A percentile compares a stretch with the other conserved stretches of the same genome.
Conservation (phyloP, 2,888 invertebrate species). For the Protonemura montana region DNA sequence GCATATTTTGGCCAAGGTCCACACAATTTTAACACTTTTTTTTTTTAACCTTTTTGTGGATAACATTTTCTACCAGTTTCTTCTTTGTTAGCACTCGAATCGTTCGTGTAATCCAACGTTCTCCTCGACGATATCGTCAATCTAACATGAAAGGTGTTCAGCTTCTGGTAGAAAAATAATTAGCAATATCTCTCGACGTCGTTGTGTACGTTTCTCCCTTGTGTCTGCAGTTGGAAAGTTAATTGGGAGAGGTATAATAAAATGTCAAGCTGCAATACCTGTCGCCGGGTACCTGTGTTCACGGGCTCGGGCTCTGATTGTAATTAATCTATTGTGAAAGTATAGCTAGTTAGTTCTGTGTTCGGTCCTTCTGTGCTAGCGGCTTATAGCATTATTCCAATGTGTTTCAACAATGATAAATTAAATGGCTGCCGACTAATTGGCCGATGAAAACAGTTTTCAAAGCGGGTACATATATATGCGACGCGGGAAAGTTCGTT, state of each 20-base stretch:
- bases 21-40: too few species aligned
- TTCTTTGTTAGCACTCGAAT: background rate
- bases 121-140: background rate
- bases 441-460: conserved; percentile 32
- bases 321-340: conserved; percentile 14
- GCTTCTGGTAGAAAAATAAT: background rate
- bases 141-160: background rate
- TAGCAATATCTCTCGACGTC: background rate
- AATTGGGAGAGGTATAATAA: conserved; percentile 18
- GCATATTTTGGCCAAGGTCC: too few species aligned
- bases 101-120: background rate
- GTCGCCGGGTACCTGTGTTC: conserved; percentile 15
- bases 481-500: conserved; percentile 13
- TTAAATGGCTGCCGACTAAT: conserved; percentile 31
- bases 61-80: too few species aligned
- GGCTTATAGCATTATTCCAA: conserved; percentile 16
- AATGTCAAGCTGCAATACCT: conserved; percentile 24
- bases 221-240: conserved; percentile 12
- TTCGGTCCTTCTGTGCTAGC: background rate
- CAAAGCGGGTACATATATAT: background rate
- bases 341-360: background rate
- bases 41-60: too few species aligned
- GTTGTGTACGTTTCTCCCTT: background rate
- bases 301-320: background rate
- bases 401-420: conserved; percentile 31